A percentile compares a stretch with the other conserved stretches of the same genome.
Conservation (phyloP, 2,888 invertebrate genomes). For the Zelleria hepariella region DNA sequence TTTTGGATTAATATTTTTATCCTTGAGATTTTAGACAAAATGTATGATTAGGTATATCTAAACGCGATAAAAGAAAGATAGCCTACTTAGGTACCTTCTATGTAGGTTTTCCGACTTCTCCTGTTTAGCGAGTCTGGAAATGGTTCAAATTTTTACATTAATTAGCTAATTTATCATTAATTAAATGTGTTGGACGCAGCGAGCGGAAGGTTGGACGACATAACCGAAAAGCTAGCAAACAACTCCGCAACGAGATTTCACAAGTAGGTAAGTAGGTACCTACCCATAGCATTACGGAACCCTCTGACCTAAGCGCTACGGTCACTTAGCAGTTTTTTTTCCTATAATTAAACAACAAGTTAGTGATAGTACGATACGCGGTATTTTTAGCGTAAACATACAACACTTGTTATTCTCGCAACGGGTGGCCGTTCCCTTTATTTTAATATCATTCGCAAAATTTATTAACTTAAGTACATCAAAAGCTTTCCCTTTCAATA, state of each 20-base stretch:
- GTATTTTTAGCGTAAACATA: background rate
- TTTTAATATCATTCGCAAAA: background rate
- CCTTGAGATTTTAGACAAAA: no score
- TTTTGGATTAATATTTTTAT: no score
- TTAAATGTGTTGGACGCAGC: background rate
- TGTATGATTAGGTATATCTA: no score
- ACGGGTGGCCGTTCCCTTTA: background rate
- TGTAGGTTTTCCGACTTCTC: no score
- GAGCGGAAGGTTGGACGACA: no score
- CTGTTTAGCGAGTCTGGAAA: no score
- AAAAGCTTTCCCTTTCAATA: background rate
- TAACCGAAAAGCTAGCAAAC: background rate
- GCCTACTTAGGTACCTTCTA: no score
- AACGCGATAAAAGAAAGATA: no score
- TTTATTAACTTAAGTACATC: background rate
- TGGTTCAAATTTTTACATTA: no score
- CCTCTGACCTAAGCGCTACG: background rate
- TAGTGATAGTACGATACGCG: background rate
- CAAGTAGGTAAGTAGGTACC: no score
- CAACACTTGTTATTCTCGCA: background rate
- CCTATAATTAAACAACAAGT: background rate
- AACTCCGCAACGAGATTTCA: background rate
- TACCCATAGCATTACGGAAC: background rate
- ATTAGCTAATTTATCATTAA: no score
- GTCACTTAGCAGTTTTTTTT: background rate